Conservation (phyloP, 1,140 invertebrate species). For the Drosophila fuyamai region DNA sequence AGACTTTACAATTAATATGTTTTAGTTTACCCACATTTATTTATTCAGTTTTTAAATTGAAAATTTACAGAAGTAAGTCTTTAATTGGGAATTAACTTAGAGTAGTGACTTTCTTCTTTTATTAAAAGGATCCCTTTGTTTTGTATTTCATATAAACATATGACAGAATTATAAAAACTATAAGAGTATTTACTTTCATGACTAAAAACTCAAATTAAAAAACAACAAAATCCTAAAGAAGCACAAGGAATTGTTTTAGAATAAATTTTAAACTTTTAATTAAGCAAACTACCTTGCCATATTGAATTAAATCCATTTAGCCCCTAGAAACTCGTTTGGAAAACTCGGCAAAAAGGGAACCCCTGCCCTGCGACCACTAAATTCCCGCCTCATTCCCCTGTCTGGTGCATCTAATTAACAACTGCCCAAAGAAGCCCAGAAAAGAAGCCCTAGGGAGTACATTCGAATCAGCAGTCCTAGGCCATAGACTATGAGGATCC, state of each 20-base stretch:
- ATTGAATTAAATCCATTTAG: constrained; percentile 22
- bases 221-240: no score
- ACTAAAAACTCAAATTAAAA: no score
- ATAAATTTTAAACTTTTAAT: neutral
- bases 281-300: neutral
- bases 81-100: no score
- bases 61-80: no score
- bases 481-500: constrained; percentile 17
- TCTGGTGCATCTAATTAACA: constrained; percentile 68
- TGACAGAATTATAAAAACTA: no score
- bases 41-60: no score
- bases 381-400: neutral
- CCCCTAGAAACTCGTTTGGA: constrained; percentile 31
- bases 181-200: no score
- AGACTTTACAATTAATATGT: no score
- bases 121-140: no score
- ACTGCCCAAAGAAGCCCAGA: constrained; percentile 32
- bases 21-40: no score
- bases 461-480: constrained; percentile 37
- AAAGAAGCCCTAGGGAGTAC: constrained; percentile 18
- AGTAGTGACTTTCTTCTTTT: no score
- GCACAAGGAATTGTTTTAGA: neutral
- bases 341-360: neutral
- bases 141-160: no score
- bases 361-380: neutral